Evolutionary conservation across 1,140 invertebrate species (phyloP), one percentile per base, ranked within the genome.

Genomic region (Drosophila biarmipes): DNA sequence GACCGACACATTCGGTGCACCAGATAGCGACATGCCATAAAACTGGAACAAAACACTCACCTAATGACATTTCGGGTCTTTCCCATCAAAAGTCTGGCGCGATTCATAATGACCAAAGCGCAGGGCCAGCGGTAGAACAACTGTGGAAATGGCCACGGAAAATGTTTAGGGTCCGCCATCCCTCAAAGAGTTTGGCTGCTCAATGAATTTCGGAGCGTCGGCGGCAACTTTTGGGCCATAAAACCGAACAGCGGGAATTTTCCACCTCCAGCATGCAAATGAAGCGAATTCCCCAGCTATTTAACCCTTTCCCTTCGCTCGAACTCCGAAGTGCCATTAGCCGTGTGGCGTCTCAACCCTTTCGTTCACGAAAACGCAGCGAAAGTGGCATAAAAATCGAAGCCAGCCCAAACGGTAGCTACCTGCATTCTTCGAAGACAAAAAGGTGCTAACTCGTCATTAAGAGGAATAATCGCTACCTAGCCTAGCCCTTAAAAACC

Each of bases 1-100:
- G 15, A 34, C 27, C 19, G 3, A 51, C 7, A n/a, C 12, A 7
- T n/a, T 63, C 27, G 27, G 38, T 67, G 49, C 52, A 56, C 53
- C 43, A 59, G 55, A 62, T 42, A 76, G 35, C 62, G 40, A 31
- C 21, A 56, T 38, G 78, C 57, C 69, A 87, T 86, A 86, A 86
- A 87, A 45, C n/a, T 42, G 40, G 59, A 54, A 78, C 66, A 75
- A 82, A 84, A 73, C 80, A 69, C 35, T 74, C 67, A 73, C 52
- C 85, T 89, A 90, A 89, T 90, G 79, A 89, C 76, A 90, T 90
- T 84, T 80, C 73, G 72, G 85, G 85, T 71, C 68, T 89, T 89
- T 89, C 85, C 85, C 87, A 86, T 69, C 87, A 90, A 86, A 90
- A 78, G 85, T 90, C 85, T 90, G 86, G 80, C 67, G 48, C 78